Evolutionary conservation across 2,888 invertebrate genomes (phyloP).

Genomic region (Dryococelus australis): DNA sequence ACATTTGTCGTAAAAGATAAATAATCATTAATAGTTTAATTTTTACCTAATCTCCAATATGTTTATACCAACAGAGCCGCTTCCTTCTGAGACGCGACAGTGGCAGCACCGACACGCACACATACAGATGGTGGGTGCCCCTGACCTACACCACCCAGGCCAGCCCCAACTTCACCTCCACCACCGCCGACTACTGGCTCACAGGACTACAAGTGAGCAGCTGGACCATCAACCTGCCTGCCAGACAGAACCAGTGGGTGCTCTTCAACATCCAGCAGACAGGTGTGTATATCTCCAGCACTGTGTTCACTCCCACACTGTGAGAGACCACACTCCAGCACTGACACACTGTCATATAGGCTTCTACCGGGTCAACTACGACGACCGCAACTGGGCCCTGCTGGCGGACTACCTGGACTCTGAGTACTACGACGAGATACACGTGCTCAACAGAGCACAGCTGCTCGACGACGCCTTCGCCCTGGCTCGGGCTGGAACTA

Average conservation of each 20-base stretch:
- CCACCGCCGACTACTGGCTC: conserved; percentile 74
- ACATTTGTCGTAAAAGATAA: too few relatives aligned
- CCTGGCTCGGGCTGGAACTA: conserved; percentile 65
- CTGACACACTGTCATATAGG: conserved; percentile 56
- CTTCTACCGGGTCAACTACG: conserved; percentile 71
- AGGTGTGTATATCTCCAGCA: conserved; percentile 58
- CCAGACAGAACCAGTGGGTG: conserved; percentile 69
- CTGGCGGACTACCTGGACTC: conserved; percentile 59
- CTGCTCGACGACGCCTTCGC: conserved; percentile 77
- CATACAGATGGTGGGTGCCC: conserved; percentile 79
- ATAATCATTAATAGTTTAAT: too few relatives aligned
- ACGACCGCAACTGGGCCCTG: conserved; percentile 65
- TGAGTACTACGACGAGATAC: conserved; percentile 58
- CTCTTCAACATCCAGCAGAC: conserved; percentile 77
- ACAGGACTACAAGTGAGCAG: conserved; percentile 61
- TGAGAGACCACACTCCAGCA: conserved; percentile 35
- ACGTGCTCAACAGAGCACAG: conserved; percentile 71
- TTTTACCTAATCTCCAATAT: too few relatives aligned
- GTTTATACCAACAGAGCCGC: conserved; percentile 12
- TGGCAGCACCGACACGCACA: conserved; percentile 48
- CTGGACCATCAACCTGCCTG: conserved; percentile 58
- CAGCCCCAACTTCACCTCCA: conserved; percentile 68
- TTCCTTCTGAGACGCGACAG: conserved; percentile 45
- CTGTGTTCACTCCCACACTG: not conserved
- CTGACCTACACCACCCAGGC: conserved; percentile 75